phyloP scores from a whole-genome alignment of 2,113 vertebrate genomes.

The Pseudorectes ferrugineus region DNA sequence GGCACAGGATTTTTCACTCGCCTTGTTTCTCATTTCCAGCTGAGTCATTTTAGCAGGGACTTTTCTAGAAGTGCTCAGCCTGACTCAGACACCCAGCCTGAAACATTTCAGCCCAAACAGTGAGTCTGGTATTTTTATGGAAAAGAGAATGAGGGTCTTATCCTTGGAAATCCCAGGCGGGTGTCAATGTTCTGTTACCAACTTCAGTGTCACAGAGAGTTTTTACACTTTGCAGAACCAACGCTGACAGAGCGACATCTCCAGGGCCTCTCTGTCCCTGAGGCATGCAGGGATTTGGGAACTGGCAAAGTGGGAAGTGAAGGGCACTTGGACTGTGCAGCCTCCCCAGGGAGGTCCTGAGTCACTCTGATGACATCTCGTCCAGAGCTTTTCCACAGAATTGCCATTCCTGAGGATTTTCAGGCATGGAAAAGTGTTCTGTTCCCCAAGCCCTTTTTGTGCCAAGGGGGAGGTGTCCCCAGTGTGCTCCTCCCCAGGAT shows the following conservation, averaged over 20 bases:
- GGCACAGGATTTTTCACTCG: neutral
- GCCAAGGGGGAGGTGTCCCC: neutral
- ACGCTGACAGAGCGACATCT: fast-evolving
- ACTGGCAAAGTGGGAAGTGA: neutral
- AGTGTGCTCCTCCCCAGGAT: neutral
- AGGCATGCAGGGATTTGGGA: neutral
- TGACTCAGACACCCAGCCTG: neutral
- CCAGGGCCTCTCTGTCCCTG: neutral
- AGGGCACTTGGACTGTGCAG: neutral
- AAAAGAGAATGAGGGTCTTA: neutral
- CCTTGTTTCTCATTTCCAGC: neutral
- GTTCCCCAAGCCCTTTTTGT: neutral
- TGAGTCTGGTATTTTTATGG: neutral
- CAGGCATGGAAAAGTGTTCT: neutral
- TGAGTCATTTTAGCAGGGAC: slow-evolving; percentile 27
- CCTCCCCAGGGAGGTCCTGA: neutral
- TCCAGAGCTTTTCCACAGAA: neutral
- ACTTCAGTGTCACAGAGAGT: fast-evolving
- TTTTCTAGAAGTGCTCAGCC: neutral
- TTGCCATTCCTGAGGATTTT: neutral
- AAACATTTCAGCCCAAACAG: neutral
- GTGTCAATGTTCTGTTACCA: neutral
- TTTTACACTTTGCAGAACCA: neutral
- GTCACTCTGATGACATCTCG: neutral
- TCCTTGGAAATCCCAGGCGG: neutral